Base-by-base conservation (phyloP, 2,888 invertebrate genomes). In the Cephus runcator region DNA sequence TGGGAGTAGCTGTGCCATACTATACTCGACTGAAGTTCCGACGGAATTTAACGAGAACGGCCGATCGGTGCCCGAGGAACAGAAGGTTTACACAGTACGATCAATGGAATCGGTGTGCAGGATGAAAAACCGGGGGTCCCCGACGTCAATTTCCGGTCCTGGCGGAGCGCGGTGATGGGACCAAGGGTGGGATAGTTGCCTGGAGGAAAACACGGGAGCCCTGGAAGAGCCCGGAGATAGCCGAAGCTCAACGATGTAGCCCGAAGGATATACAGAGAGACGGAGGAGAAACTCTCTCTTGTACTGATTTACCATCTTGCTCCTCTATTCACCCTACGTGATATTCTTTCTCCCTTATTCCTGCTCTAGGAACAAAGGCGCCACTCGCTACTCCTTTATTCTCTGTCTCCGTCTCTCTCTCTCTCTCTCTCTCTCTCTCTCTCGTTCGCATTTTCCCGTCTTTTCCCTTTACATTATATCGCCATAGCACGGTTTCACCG, bases 81-180 rank as follows among this genome's bases (percentile, higher is more conserved):
- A 56, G 23, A 56, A 56, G 56, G 23, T 56, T 56, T 56, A 12
- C 15, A 15, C 1, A 23, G 56, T 56, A 56, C 56, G 56, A 23
- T 56, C 56, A 23, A 56, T 56, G 56, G 56, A 23, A 56, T 56
- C 23, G 56, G 23, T 56, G 56, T 56, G 56, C 23, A 12, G 35
- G 23, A 75, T 56, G 40, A 73, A 68, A 80, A 76, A 73, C 31
- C 73, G 73, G 34, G 80, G 85, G 86, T 71, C 81, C 74, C 34
- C 35, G 71, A 76, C 36, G 76, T 76, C 75, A 80, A 82, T 83
- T 86, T 85, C 85, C 85, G 85, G 81, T 69, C 77, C 75, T 85
- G 86, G 84, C 76, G 81, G 82, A 85, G 79, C 81, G 78, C 79
- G 83, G 85, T 81, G 82, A 84, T 82, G 82, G 84, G 84, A 78